A percentile compares a stretch with the other conserved stretches of the same genome.
Evolutionary conservation across 1,140 invertebrate genomes (phyloP).

Genomic region (Cyrtorhinus lividipennis): DNA sequence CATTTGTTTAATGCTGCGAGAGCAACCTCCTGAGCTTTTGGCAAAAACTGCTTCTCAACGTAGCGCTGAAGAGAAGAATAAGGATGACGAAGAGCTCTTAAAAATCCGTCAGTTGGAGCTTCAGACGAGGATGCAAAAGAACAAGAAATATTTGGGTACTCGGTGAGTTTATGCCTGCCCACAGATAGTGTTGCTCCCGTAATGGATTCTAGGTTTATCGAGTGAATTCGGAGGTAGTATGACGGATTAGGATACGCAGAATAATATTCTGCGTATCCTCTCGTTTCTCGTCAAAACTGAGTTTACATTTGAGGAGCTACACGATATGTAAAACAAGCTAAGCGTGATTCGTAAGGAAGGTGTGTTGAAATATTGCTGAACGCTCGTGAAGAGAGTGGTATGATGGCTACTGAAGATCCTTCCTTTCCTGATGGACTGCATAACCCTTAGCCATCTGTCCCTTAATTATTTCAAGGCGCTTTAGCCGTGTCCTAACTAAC

Average conservation of each 20-base stretch:
- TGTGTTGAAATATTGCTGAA: no score
- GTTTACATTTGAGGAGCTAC: no score
- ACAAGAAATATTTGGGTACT: constrained; percentile 45
- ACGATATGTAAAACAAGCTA: no score
- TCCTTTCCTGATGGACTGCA: no score
- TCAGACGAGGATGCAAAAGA: constrained; percentile 41
- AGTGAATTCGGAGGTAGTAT: neutral
- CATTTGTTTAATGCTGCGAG: constrained; percentile 59
- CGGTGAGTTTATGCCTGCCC: no score
- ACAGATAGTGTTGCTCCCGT: neutral
- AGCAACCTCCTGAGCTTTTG: constrained; percentile 68
- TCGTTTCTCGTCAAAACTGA: no score
- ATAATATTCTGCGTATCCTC: neutral
- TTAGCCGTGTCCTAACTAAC: no score
- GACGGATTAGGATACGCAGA: neutral
- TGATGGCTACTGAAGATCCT: no score
- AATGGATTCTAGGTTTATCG: neutral
- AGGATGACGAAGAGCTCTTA: constrained; percentile 64
- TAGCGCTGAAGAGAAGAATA: constrained; percentile 59
- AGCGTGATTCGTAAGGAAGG: no score
- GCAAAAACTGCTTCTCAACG: constrained; percentile 60
- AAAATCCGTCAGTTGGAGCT: constrained; percentile 48
- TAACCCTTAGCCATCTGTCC: no score
- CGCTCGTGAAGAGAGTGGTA: no score
- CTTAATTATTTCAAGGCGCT: no score